phyloP scores from a whole-genome alignment of 2,888 invertebrate genomes.

The Hanleya hanleyi region DNA sequence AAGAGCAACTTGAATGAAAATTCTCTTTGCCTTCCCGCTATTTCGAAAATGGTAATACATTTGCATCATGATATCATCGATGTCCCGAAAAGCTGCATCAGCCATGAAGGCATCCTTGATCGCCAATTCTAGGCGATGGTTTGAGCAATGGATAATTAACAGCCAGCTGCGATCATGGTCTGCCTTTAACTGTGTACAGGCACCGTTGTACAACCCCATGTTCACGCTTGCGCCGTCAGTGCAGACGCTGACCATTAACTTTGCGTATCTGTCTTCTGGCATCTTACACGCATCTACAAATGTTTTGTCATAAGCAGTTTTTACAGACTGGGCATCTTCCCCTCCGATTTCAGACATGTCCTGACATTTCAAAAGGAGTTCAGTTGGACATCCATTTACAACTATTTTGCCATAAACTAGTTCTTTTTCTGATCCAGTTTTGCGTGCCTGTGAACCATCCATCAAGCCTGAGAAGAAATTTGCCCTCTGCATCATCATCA shows the following conservation, averaged over 20 bases:
- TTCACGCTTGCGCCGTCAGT: constrained; percentile 3
- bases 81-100: background rate
- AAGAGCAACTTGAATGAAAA: background rate
- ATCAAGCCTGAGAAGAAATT: constrained; percentile 3
- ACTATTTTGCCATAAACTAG: background rate
- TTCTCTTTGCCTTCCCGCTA: background rate
- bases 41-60: background rate
- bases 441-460: constrained; percentile 4
- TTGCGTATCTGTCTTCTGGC: background rate
- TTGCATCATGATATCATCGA: constrained; percentile 1
- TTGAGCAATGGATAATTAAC: background rate
- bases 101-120: background rate
- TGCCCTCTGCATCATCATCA: background rate
- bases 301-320: background rate
- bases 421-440: background rate
- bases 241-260: constrained; percentile 1
- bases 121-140: background rate
- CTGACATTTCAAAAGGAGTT: constrained; percentile 1
- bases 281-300: background rate
- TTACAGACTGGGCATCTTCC: background rate
- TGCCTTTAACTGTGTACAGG: background rate
- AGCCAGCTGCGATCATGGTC: background rate
- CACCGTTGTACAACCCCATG: background rate
- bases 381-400: background rate
- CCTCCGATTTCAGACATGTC: background rate